Evolutionary conservation across 2,113 vertebrate genomes (phyloP), one percentile per base, ranked within the genome.

Genomic region (Spheniscus mendiculus): DNA sequence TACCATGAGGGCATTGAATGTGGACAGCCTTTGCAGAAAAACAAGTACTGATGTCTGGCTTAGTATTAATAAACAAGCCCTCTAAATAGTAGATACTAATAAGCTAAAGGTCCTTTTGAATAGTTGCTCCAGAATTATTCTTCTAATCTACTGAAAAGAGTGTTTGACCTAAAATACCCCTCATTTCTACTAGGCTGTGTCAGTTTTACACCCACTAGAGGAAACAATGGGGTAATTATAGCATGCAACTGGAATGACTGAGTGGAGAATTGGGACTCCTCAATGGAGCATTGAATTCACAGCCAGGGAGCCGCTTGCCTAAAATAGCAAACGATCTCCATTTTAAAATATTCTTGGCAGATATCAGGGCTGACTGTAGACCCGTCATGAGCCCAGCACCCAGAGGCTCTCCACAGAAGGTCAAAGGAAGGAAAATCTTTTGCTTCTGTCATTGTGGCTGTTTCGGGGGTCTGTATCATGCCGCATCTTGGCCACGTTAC

Each of bases 221-320:
- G 44, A 85, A 91, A 94, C 73, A 79, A 58, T 62, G 55, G 69
- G 38, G 47, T 89, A 92, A 95, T 81, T 94, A 83, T 71, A 95
- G 72, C 61, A 55, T 11, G 8, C 38, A 93, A 83, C n/a, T 91
- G 59, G 65, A 87, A 81, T 69, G 72, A 90, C 45, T 58, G 83
- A 73, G 29, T 49, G 63, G 87, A 58, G 72, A 86, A 87, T 17
- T 88, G 59, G 59, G 83, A 70, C 59, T 81, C 23, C 86, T 94
- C 95, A 89, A 70, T n/a, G 55, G 44, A 91, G 56, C 49, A 65
- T 1, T 83, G 74, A 95, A 94, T 78, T 91, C 29, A 77, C 32
- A 55, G 53, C 65, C 87, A 91, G 81, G 87, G 89, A 91, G 56
- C 32, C 2, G 7, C 76, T 58, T 76, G 61, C 47, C 65, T 85